These are phyloP conservation scores for Ianthella basta DNA, from an alignment of 37 sponge, comb jelly and placozoan genomes.

Conservation along the genomic window DNA sequence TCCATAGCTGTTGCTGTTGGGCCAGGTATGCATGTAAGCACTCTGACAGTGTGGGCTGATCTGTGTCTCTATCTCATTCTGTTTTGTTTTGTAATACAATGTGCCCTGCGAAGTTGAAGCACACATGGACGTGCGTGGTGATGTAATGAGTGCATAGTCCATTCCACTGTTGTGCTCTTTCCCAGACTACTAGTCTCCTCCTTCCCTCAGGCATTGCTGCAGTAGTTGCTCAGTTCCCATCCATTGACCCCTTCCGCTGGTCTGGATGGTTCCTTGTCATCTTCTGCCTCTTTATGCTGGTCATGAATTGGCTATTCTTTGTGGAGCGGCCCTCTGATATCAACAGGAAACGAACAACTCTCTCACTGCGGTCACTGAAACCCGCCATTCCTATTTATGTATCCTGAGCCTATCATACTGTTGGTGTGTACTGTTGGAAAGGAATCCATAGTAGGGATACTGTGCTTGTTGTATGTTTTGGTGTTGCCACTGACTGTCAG, in stretches of 20 bases:
- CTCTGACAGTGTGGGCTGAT: too few relatives aligned
- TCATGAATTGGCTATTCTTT: conserved; percentile 27
- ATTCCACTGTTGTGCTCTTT: too few relatives aligned
- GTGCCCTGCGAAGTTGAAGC: not conserved
- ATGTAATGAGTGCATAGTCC: too few relatives aligned
- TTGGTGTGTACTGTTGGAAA: not conserved
- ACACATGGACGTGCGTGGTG: not conserved
- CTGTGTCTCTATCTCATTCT: too few relatives aligned
- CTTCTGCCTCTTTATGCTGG: not conserved
- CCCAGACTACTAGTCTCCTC: too few relatives aligned
- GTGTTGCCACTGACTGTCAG: too few relatives aligned
- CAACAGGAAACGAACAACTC: not conserved
- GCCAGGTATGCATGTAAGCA: conserved; percentile 26
- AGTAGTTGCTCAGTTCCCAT: conserved; percentile 47
- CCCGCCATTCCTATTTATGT: conserved; percentile 28
- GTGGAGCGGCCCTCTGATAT: conserved; percentile 38
- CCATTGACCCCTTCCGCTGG: conserved; percentile 55
- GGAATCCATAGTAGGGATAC: too few relatives aligned
- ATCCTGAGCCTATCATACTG: not conserved
- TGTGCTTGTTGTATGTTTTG: too few relatives aligned
- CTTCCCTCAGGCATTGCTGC: conserved; percentile 31
- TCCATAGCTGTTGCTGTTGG: conserved; percentile 9
- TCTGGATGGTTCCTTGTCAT: conserved; percentile 45
- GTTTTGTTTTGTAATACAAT: not conserved
- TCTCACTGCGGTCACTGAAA: not conserved